Conservation (phyloP, 2,888 invertebrate genomes). For the Chalcis sispes region DNA sequence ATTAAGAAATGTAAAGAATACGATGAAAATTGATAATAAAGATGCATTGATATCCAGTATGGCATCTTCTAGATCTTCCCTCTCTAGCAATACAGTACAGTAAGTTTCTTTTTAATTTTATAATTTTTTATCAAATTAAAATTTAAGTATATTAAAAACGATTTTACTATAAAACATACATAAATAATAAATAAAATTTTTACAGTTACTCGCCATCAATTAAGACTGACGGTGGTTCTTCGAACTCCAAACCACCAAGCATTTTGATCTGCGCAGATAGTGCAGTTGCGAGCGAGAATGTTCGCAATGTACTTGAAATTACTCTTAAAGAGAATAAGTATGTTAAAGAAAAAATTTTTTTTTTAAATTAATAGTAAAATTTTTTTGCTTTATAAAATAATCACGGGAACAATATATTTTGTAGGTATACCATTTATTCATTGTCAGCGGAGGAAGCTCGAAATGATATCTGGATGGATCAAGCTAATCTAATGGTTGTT, state of each 20-base stretch:
- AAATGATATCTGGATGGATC: conserved; percentile 80
- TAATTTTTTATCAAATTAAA: conserved; percentile 21
- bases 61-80: conserved; percentile 44
- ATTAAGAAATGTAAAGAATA: conserved; percentile 15
- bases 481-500: conserved; percentile 85
- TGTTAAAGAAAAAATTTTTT: conserved; percentile 58
- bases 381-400: no score
- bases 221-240: conserved; percentile 72
- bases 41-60: conserved; percentile 33
- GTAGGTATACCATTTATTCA: conserved; percentile 76
- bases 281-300: conserved; percentile 84
- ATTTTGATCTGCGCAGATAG: conserved; percentile 90
- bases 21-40: conserved; percentile 19
- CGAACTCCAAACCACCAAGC: conserved; percentile 85
- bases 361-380: no score
- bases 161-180: conserved; percentile 14
- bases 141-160: conserved; percentile 20
- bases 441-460: conserved; percentile 74
- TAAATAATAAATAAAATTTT: conserved; percentile 37
- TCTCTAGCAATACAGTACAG: conserved; percentile 40
- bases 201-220: conserved; percentile 65
- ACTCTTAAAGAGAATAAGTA: conserved; percentile 86
- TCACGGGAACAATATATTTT: conserved; percentile 22
- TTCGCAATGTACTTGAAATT: conserved; percentile 82
- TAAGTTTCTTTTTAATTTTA: conserved; percentile 8